Percentiles rank a stretch among this genome's conserved stretches.
These are phyloP conservation scores for Terebella lapidaria DNA, from an alignment of 2,888 invertebrate genomes.

Conservation along the genomic window DNA sequence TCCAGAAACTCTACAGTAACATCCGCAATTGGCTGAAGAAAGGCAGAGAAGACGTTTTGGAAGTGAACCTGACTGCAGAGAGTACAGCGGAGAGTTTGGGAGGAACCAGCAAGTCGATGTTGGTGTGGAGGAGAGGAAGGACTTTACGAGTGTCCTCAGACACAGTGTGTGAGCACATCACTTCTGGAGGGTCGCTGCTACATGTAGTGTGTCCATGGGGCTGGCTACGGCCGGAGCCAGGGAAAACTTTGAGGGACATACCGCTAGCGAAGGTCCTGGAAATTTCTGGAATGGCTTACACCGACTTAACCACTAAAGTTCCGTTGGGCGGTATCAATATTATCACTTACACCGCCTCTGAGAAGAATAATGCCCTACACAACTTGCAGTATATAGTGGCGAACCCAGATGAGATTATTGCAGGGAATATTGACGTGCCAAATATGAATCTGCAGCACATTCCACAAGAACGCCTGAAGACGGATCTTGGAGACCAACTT, in stretches of 20 bases:
- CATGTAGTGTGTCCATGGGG: conserved; percentile 26
- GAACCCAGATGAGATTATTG: neutral
- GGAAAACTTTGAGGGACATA: conserved; percentile 17
- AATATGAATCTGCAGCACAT: neutral
- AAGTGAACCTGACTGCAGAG: too few species aligned
- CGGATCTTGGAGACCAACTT: neutral
- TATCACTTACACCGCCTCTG: neutral
- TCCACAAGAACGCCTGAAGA: neutral
- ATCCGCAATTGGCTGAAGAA: neutral
- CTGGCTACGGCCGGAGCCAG: conserved; percentile 16
- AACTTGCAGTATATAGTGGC: neutral
- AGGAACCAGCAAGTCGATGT: neutral
- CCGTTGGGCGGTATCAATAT: neutral
- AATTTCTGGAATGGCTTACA: conserved; percentile 10
- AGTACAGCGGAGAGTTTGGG: neutral
- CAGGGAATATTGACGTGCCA: neutral
- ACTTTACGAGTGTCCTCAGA: neutral
- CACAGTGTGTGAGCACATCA: neutral
- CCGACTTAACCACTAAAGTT: neutral
- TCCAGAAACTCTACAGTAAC: neutral
- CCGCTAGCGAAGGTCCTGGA: conserved; percentile 12
- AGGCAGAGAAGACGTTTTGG: neutral
- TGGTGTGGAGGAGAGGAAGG: neutral
- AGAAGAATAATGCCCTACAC: neutral
- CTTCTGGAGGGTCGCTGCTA: conserved; percentile 19